These are phyloP conservation scores for Conus canariensis DNA, from an alignment of 2,888 invertebrate species.

Conservation along the genomic window DNA sequence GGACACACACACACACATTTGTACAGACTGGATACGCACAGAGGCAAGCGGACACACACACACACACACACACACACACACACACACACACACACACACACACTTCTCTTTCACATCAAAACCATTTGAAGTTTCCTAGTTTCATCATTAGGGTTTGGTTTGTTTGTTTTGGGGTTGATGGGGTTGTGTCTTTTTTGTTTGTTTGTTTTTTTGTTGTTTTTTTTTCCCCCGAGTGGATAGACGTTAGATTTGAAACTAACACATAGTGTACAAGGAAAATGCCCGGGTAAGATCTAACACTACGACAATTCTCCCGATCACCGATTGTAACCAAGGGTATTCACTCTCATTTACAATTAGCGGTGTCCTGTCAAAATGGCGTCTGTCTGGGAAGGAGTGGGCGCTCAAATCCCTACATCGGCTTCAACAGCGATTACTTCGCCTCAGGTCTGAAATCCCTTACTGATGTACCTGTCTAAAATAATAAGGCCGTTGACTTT, in stretches of 20 bases:
- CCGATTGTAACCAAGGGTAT: neutral
- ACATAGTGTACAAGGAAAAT: no score
- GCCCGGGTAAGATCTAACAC: no score
- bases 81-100: constrained; percentile 12
- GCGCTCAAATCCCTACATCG: neutral
- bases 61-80: neutral
- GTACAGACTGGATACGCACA: neutral
- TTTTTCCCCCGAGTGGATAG: no score
- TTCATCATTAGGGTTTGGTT: no score
- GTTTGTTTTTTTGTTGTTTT: no score
- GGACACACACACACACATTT: neutral
- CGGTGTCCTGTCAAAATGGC: neutral
- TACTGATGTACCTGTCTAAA: neutral
- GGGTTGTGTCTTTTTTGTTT: no score
- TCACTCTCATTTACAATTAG: neutral
- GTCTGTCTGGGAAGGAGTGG: constrained; percentile 20
- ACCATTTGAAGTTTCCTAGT: no score
- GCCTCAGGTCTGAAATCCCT: neutral
- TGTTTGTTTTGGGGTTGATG: no score
- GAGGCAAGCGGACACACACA: neutral
- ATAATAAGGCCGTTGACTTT: no score
- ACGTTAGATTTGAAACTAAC: no score
- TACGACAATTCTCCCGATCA: neutral
- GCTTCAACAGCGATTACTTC: neutral
- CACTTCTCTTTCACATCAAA: no score